phyloP scores from a whole-genome alignment of 2,888 invertebrate genomes.

The Ochropacha duplaris region DNA sequence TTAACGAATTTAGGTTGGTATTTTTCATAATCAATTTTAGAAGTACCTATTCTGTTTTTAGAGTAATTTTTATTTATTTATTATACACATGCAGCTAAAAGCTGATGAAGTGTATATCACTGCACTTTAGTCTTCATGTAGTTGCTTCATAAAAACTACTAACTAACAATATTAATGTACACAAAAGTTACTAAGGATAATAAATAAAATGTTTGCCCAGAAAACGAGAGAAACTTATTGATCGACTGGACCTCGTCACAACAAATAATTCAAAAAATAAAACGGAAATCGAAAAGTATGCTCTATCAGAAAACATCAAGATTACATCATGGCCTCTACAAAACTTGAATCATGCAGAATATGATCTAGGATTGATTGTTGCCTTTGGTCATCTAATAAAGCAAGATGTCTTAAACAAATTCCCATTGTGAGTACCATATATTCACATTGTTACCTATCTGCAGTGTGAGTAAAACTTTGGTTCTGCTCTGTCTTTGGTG shows the following conservation, averaged over 20 bases:
- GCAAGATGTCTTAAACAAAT: conserved; percentile 86
- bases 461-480: too few relatives aligned
- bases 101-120: too few relatives aligned
- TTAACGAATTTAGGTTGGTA: conserved; percentile 86
- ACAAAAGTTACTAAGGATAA: background rate
- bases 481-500: too few relatives aligned
- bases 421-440: conserved; percentile 88
- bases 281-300: conserved; percentile 87
- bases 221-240: conserved; percentile 74
- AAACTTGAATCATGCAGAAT: conserved; percentile 70
- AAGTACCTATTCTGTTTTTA: background rate
- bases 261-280: conserved; percentile 81
- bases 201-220: conserved; percentile 58
- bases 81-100: too few relatives aligned
- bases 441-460: background rate
- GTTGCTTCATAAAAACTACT: too few relatives aligned
- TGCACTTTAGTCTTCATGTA: too few relatives aligned
- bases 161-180: background rate
- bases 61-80: too few relatives aligned
- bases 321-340: conserved; percentile 87
- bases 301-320: conserved; percentile 82
- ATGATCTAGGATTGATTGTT: conserved; percentile 94
- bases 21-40: background rate
- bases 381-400: conserved; percentile 97
- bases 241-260: conserved; percentile 87